phyloP scores from a whole-genome alignment of 2,888 invertebrate species.

The Magallana nippona region DNA sequence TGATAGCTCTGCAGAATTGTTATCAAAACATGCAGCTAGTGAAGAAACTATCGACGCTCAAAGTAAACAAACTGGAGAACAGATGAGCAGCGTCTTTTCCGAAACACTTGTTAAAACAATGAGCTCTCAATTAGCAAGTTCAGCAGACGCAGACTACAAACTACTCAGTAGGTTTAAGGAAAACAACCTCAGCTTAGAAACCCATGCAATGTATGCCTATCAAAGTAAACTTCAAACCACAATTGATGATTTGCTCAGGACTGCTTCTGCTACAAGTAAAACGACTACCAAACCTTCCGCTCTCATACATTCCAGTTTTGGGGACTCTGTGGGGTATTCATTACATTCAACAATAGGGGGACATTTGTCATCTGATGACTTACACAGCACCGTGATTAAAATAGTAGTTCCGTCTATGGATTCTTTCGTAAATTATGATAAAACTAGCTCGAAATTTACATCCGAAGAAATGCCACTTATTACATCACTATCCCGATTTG shows the following conservation, averaged over 20 bases:
- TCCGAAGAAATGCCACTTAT: too few species aligned
- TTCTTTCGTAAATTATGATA: too few species aligned
- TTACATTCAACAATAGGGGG: background rate
- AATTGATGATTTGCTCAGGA: too few species aligned
- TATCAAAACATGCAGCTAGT: background rate
- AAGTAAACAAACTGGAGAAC: constrained; percentile 3
- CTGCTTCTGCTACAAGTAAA: background rate
- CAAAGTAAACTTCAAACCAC: too few species aligned
- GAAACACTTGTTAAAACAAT: background rate
- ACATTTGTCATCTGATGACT: too few species aligned
- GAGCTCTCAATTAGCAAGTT: background rate
- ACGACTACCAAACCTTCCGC: background rate
- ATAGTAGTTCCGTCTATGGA: too few species aligned
- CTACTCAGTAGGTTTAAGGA: background rate
- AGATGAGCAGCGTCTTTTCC: background rate
- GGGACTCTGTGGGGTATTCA: background rate
- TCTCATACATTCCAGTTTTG: background rate
- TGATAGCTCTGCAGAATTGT: background rate
- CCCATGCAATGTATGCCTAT: too few species aligned
- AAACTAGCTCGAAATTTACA: too few species aligned
- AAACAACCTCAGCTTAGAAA: background rate
- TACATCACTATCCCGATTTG: too few species aligned
- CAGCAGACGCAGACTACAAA: background rate
- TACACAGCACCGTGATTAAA: too few species aligned
- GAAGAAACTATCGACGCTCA: background rate